Conservation (phyloP, 2,113 vertebrate genomes). For the Sinosuthora webbiana region DNA sequence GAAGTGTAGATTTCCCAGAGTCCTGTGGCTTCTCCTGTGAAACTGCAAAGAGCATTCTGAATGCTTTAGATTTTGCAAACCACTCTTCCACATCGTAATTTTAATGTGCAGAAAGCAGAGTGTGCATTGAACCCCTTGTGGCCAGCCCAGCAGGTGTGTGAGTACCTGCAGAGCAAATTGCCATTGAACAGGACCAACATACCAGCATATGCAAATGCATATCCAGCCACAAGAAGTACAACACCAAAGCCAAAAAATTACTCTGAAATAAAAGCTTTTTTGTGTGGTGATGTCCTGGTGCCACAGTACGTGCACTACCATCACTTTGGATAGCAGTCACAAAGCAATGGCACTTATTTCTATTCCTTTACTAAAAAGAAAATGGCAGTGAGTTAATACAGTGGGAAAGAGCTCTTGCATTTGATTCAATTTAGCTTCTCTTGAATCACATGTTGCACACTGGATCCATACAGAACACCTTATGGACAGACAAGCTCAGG, state of each 20-base stretch:
- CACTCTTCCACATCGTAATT: background rate
- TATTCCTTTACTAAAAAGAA: background rate
- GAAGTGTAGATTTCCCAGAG: background rate
- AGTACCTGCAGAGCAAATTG: background rate
- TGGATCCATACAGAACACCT: background rate
- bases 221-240: background rate
- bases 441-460: background rate
- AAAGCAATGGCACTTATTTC: background rate
- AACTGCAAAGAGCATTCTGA: background rate
- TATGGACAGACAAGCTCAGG: background rate
- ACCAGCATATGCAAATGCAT: background rate
- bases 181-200: background rate
- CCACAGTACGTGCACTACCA: too few species aligned
- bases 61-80: background rate
- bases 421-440: background rate
- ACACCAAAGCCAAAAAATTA: background rate
- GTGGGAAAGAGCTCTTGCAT: background rate
- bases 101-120: background rate
- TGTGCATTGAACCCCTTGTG: background rate
- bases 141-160: background rate
- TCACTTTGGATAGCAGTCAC: background rate
- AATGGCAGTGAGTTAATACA: background rate
- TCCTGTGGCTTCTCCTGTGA: background rate
- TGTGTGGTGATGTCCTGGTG: background rate
- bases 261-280: background rate